phyloP scores from a whole-genome alignment of 2,888 invertebrate genomes.

The Phengaris alcon region DNA sequence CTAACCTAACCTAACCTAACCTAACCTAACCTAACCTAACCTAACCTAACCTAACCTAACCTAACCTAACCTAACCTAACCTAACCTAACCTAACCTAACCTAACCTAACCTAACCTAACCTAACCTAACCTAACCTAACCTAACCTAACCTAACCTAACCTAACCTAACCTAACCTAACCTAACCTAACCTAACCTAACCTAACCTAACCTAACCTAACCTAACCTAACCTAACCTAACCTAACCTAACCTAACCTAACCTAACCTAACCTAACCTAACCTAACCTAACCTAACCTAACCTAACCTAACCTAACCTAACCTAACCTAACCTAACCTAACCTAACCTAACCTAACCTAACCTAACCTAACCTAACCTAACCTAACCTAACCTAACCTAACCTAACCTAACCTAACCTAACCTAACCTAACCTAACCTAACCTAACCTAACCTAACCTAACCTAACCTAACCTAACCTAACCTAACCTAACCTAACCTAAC shows the following conservation, averaged over 20 bases:
- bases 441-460: conserved; percentile 3
- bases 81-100: conserved; percentile 3
- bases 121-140: conserved; percentile 3
- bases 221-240: conserved; percentile 3
- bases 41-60: conserved; percentile 3
- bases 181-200: conserved; percentile 3
- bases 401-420: conserved; percentile 3
- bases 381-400: conserved; percentile 3
- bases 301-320: conserved; percentile 3
- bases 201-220: conserved; percentile 3
- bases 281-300: conserved; percentile 3
- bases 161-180: conserved; percentile 3
- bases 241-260: conserved; percentile 3
- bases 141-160: conserved; percentile 3
- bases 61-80: conserved; percentile 3
- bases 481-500: conserved; percentile 3
- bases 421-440: conserved; percentile 3
- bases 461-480: conserved; percentile 3
- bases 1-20: conserved; percentile 3
- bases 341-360: conserved; percentile 3
- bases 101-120: conserved; percentile 3
- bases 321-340: conserved; percentile 3
- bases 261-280: conserved; percentile 3
- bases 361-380: conserved; percentile 3
- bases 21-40: conserved; percentile 3